Conservation (phyloP, 2,797 vertebrate genomes). For the Paguma larvata region DNA sequence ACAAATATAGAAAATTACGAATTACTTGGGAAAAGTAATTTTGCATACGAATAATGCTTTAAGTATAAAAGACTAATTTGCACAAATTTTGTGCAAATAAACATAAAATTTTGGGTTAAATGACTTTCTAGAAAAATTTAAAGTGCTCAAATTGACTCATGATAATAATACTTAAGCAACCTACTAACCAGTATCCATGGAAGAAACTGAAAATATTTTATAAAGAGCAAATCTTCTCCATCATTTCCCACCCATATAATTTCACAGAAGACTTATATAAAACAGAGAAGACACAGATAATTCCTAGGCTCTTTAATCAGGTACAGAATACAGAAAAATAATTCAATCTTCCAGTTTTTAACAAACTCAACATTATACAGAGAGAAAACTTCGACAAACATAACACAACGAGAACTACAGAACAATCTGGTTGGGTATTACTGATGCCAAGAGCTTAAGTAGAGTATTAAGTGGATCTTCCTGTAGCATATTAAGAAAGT, state of each 20-base stretch:
- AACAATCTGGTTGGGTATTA: background rate
- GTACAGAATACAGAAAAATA: background rate
- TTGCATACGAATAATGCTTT: background rate
- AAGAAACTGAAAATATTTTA: constrained; percentile 22
- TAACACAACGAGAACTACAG: background rate
- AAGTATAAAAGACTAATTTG: background rate
- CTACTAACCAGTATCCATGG: background rate
- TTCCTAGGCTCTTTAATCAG: background rate
- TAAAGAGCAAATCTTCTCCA: background rate
- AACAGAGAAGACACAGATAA: background rate
- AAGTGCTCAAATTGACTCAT: background rate
- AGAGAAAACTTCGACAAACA: background rate
- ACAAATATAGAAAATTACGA: background rate
- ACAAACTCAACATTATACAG: background rate
- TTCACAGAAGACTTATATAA: background rate
- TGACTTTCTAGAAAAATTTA: background rate
- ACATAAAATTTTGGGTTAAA: background rate
- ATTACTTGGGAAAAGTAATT: background rate
- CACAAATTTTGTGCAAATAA: background rate
- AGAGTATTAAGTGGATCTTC: background rate
- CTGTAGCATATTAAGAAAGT: background rate
- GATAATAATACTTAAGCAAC: background rate
- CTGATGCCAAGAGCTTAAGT: background rate
- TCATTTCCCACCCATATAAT: background rate
- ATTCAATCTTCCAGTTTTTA: background rate